Base-by-base conservation (phyloP, 2,888 invertebrate species). In the Achlya flavicornis region DNA sequence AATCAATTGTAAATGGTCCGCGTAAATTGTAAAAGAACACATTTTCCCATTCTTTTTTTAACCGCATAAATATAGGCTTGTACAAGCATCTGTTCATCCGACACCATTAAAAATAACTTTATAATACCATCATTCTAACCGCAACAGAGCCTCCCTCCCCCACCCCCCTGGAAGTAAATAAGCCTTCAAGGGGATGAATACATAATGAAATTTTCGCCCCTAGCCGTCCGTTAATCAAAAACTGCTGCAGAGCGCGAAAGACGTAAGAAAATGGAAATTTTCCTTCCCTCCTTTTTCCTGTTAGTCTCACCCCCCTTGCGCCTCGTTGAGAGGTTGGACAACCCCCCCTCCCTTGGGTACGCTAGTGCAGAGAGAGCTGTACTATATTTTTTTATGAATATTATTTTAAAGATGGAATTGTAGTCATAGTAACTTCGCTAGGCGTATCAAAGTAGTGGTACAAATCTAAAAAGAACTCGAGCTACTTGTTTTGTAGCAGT, bases 211-310 rank as follows among this genome's bases (percentile, higher is more conserved):
- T 92, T 90, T 41, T 89, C 86, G 85, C 90, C 86, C 88, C 86
- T 85, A 77, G 85, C 83, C 88, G 92, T 91, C 92, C 93, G 93
- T 92, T 93, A 92, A 92, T 93, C 93, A 92, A 92, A 93, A 92
- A 92, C 87, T 92, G 91, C 90, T 91, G 92, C 91, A 89, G 89
- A 92, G 87, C 84, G 81, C 80, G 87, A 92, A 92, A 92, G 91
- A 90, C 92, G 92, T 86, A 92, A 92, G 92, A 92, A 92, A 92
- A 92, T 92, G 92, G 92, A 93, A 93, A 93, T 93, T 93, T 93
- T 92, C 91, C 93, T 86, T 86, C 93, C 93, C 93, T 93, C 93
- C 93, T 93, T 93, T 93, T 93, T 93, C 93, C 93, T 93, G 93
- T 92, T 88, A 84, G 83, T 83, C 81, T 78, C 83, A 78, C 81